Percentiles rank a stretch among this genome's conserved stretches.
Conservation (phyloP, 2,888 invertebrate species). For the Adineta ricciae region DNA sequence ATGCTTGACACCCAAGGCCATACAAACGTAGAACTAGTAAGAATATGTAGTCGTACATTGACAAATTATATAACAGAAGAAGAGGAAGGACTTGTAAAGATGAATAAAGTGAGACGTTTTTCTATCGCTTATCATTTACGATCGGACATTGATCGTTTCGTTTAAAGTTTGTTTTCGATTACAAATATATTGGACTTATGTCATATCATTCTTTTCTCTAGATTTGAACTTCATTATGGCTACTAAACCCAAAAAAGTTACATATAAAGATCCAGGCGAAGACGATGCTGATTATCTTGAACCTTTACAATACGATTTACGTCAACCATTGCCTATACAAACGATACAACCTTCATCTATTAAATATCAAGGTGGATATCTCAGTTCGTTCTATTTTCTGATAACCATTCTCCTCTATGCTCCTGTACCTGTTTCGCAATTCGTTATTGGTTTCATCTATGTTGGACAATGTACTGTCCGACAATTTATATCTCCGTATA, state of each 20-base stretch:
- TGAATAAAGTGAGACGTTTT: background rate
- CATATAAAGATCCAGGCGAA: background rate
- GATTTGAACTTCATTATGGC: background rate
- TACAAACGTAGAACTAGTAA: background rate
- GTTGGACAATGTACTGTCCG: background rate
- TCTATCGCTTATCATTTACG: background rate
- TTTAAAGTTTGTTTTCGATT: background rate
- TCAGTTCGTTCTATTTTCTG: background rate
- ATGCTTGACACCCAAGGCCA: background rate
- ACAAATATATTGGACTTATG: background rate
- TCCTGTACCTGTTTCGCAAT: background rate
- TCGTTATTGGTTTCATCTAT: background rate
- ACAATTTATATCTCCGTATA: background rate
- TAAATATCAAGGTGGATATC: background rate
- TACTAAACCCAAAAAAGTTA: background rate
- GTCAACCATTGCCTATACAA: background rate
- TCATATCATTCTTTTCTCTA: background rate
- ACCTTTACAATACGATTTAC: background rate
- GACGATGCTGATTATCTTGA: background rate
- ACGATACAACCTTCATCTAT: background rate
- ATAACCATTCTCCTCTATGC: background rate
- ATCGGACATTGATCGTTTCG: background rate
- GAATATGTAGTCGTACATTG: background rate
- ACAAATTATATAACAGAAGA: background rate
- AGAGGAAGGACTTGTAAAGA: background rate